Conservation (phyloP, 2,888 invertebrate genomes). For the Tetragonisca angustula region DNA sequence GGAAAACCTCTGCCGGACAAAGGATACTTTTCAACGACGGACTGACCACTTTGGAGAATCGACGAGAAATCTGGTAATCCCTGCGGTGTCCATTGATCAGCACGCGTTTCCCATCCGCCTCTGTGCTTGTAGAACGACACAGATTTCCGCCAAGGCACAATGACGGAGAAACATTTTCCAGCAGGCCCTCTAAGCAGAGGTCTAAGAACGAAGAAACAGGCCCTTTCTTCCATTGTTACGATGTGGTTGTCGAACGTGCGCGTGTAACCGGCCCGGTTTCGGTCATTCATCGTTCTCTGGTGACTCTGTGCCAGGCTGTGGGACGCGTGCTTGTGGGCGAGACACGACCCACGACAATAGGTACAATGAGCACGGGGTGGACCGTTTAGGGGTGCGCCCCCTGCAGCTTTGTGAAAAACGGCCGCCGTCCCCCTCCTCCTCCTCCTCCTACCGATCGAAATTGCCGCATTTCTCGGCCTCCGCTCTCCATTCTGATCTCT, state of each 20-base stretch:
- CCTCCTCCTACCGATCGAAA: constrained; percentile 27
- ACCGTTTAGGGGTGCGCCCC: constrained; percentile 73
- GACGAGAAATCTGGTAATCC: constrained; percentile 71
- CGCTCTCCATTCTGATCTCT: constrained; percentile 43
- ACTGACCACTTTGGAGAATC: constrained; percentile 55
- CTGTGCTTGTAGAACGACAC: neutral
- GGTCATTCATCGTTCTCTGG: constrained; percentile 69
- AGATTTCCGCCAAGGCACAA: constrained; percentile 59
- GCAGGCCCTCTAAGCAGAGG: neutral
- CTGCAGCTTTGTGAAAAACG: constrained; percentile 54
- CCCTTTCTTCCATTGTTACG: constrained; percentile 71
- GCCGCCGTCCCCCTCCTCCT: neutral
- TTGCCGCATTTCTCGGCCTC: constrained; percentile 57
- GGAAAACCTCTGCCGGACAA: constrained; percentile 23
- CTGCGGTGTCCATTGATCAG: constrained; percentile 71
- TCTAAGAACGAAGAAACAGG: neutral
- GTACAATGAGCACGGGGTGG: constrained; percentile 73
- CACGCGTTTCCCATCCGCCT: constrained; percentile 72
- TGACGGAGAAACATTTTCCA: constrained; percentile 73
- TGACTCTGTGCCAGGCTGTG: constrained; percentile 15
- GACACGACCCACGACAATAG: constrained; percentile 71
- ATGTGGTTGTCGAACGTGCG: constrained; percentile 71
- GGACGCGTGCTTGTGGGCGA: constrained; percentile 73
- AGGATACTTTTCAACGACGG: constrained; percentile 8
- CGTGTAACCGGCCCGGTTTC: constrained; percentile 74